phyloP scores from a whole-genome alignment of 2,113 vertebrate species.

The Elephas maximus region DNA sequence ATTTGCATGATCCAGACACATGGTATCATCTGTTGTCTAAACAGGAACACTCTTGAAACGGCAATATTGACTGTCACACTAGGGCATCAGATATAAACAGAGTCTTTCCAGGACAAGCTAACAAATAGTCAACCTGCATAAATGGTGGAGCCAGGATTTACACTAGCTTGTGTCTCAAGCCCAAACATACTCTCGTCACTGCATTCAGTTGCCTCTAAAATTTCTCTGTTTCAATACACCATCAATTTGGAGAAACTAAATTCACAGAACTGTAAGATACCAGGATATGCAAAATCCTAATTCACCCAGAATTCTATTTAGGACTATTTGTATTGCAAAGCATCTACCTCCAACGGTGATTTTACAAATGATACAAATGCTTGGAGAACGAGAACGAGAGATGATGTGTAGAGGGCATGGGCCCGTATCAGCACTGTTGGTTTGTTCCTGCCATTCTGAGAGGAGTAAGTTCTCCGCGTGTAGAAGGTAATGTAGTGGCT shows the following conservation, averaged over 20 bases:
- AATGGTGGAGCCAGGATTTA: neutral
- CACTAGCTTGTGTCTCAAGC: neutral
- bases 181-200: neutral
- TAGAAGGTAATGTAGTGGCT: neutral
- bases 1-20: neutral
- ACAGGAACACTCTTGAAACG: neutral
- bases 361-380: neutral
- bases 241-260: neutral
- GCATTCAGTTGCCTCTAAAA: neutral
- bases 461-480: neutral
- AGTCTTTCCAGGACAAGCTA: neutral
- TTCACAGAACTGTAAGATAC: neutral
- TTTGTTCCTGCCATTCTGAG: neutral
- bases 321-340: neutral
- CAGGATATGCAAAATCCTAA: neutral
- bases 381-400: neutral
- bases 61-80: neutral
- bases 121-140: neutral
- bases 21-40: neutral
- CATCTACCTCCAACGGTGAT: neutral
- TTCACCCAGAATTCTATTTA: neutral
- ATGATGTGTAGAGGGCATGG: neutral
- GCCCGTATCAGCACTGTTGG: neutral
- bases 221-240: constrained; percentile 4
- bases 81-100: neutral